Evolutionary conservation across 2,113 vertebrate species (phyloP), one percentile per base, ranked within the genome.

Genomic region (Cromileptes altivelis): DNA sequence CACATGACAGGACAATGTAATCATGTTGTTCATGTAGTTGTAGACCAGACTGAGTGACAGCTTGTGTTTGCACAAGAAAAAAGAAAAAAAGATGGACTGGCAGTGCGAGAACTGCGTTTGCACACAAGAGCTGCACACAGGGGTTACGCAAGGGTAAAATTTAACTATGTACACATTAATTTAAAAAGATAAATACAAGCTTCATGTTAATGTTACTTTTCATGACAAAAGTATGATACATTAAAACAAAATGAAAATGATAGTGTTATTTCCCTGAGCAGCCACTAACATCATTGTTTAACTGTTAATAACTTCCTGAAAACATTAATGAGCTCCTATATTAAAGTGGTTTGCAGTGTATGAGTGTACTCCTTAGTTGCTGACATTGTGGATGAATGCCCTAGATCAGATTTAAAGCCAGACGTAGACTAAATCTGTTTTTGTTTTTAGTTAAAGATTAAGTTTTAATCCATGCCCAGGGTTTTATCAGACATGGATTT

Each of bases 51-150:
- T 1, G 19, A 60, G 50, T 25, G 80, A 80, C 57, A 8, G 57
- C 70, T 56, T 68, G 45, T 89, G 81, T 90, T 91, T 91, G 81
- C 79, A 63, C 77, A 76, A 56, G 23, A 18, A 60, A 25, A 19
- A 23, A 70, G 70, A 37, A 67, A 30, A 79, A 78, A 75, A 52
- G 37, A 81, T 37, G 69, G 15, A 63, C 60, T 81, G 78, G 70
- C 64, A 78, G 60, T 17, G 4, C 10, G 9, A 65, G 77, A 12
- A 27, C 27, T 23, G 50, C 77, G 73, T 84, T 8, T 27, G 58
- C 52, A 82, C 61, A 88, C 64, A 81, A 50, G 52, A 61, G 50
- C 30, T 18, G 23, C 65, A 57, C 18, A 40, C 19, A 23, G 49
- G 6, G 61, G 67, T 82, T 78, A 78, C 2, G 0, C 52, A 55